Base-by-base conservation (phyloP, 1,140 invertebrate species). In the Drosophila sp. region DNA sequence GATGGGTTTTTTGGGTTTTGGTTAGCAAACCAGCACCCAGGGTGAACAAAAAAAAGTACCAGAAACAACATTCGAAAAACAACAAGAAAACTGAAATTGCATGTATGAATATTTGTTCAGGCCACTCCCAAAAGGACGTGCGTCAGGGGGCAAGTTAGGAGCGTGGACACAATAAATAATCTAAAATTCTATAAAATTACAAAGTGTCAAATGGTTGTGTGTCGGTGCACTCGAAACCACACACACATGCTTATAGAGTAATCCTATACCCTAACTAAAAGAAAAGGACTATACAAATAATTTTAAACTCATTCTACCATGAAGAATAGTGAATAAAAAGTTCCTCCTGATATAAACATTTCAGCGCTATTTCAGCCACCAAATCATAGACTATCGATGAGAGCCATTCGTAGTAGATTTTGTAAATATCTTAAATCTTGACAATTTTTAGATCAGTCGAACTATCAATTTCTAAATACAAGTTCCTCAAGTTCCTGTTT, bases 161-260 rank as follows among this genome's bases (percentile, higher is more conserved):
- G 58, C 63, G 58, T 30, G 35, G 61, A 62, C 61, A 87, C 73
- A 89, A 87, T 87, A 84, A 89, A 87, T 87, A 87, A 87, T 89
- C 80, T 72, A 84, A 87, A 89, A 87, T 84, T 89, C 80, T 80
- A 80, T 89, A 57, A 83, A 87, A 87, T 87, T 87, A 83, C 80
- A 79, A 80, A 78, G 84, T 89, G 77, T 80, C 80, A 89, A 83
- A 89, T 89, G 76, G 72, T 44, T 55, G 64, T 63, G 63, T 78
- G 72, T 68, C 63, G 63, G 47, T 65, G 35, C n/a, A 47, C 44
- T 41, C 50, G 66, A 54, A 74, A 64, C 80, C 64, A 58, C 38
- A 65, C 38, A 65, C 40, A 57, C 27, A 32, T 32, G 3, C 8
- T 54, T 30, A 55, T 30, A 44, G 1, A 44, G 10, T n/a, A 3